Evolutionary conservation across 1,140 invertebrate genomes (phyloP).

Genomic region (Nomia melanderi): DNA sequence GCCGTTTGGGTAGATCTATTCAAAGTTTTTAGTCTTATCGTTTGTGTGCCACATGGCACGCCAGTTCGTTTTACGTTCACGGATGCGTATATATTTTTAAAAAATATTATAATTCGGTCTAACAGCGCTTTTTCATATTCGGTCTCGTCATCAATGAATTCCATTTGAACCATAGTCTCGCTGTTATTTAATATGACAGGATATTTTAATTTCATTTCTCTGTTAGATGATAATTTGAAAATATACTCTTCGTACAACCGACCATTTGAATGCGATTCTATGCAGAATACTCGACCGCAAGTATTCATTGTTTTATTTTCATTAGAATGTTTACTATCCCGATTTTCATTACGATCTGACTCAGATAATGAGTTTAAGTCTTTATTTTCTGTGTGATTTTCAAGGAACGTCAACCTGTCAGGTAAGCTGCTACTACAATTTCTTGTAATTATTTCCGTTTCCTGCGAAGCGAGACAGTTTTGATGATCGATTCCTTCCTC

Average conservation of each 20-base stretch:
- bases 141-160: constrained; percentile 59
- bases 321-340: constrained; percentile 10
- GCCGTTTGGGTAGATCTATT: constrained; percentile 59
- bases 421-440: neutral
- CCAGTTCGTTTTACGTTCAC: constrained; percentile 59
- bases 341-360: neutral
- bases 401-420: too few species aligned
- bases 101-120: constrained; percentile 53
- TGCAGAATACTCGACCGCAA: neutral
- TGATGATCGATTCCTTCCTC: neutral
- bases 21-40: constrained; percentile 41
- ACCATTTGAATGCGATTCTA: constrained; percentile 63
- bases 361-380: too few species aligned
- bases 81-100: constrained; percentile 53
- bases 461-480: too few species aligned
- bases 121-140: constrained; percentile 52
- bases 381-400: neutral
- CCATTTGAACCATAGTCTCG: constrained; percentile 40
- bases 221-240: constrained; percentile 50
- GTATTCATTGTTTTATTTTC: constrained; percentile 5
- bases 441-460: neutral
- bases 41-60: constrained; percentile 63
- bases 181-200: constrained; percentile 28
- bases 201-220: constrained; percentile 66
- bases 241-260: constrained; percentile 60